Evolutionary conservation across 2,113 vertebrate genomes (phyloP).

Genomic region (Microtus oregoni): DNA sequence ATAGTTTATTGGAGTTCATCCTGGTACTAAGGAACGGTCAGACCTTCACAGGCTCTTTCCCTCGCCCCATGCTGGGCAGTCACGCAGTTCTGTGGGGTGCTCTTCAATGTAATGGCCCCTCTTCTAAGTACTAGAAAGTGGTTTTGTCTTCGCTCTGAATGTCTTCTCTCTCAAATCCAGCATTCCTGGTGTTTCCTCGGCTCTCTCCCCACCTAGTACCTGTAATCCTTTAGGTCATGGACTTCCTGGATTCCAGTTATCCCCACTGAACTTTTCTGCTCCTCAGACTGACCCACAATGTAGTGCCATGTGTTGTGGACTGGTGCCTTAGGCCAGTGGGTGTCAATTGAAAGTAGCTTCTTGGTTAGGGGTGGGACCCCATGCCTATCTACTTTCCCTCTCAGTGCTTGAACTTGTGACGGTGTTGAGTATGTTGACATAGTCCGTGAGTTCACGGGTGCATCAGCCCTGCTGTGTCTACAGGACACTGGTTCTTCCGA

Average conservation of each 20-base stretch:
- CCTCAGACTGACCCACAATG: neutral
- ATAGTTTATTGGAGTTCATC: neutral
- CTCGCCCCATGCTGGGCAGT: neutral
- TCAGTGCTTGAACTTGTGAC: neutral
- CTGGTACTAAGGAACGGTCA: too few relatives aligned
- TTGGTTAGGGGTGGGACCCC: neutral
- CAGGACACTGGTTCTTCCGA: neutral
- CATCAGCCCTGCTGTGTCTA: neutral
- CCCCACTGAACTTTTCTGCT: neutral
- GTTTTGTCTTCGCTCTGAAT: neutral
- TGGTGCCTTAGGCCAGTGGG: slow-evolving; percentile 33
- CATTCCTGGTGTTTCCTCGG: neutral
- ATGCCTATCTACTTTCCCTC: neutral
- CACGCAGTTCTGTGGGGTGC: neutral
- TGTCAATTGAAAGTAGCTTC: neutral
- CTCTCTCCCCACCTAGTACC: neutral
- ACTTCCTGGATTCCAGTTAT: neutral
- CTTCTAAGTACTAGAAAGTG: neutral
- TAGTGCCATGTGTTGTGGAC: neutral
- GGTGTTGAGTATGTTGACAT: neutral
- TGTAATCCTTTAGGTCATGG: neutral
- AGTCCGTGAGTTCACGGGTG: neutral
- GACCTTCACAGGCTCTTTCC: neutral
- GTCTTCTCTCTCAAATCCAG: neutral
- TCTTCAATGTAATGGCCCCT: neutral